Evolutionary conservation across 2,888 invertebrate genomes (phyloP).

Genomic region (Hyles lineata): DNA sequence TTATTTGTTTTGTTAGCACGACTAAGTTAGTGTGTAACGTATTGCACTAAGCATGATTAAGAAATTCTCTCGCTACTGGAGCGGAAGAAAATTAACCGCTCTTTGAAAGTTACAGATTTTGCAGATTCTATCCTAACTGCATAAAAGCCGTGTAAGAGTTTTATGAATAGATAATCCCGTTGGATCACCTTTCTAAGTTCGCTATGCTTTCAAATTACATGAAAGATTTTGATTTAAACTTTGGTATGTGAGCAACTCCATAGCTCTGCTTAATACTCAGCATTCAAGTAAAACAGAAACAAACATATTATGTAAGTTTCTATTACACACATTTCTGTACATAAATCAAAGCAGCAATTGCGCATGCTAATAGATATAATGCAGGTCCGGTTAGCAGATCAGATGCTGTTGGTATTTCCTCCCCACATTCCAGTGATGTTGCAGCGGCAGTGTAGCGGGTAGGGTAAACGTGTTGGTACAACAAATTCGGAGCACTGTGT

Average conservation of each 20-base stretch:
- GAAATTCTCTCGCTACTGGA: background rate
- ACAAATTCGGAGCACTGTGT: conserved; percentile 37
- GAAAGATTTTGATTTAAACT: too few species aligned
- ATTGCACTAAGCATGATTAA: conserved; percentile 37
- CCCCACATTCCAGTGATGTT: background rate
- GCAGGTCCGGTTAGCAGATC: background rate
- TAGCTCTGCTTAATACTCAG: too few species aligned
- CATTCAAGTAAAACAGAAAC: too few species aligned
- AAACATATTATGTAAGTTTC: too few species aligned
- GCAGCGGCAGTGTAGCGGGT: conserved; percentile 28
- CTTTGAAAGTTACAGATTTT: background rate
- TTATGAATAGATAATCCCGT: background rate
- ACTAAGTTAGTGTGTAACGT: conserved; percentile 43
- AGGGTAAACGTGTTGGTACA: conserved; percentile 36
- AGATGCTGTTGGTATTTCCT: background rate
- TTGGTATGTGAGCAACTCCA: too few species aligned
- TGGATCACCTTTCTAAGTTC: background rate
- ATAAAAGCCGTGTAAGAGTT: background rate
- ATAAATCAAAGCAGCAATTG: background rate
- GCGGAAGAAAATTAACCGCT: background rate
- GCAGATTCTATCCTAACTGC: background rate
- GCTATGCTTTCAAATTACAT: background rate
- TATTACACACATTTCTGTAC: background rate
- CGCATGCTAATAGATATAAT: background rate
- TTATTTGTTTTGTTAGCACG: conserved; percentile 41